Evolutionary conservation across 1,140 invertebrate genomes (phyloP), one percentile per base, ranked within the genome.

Genomic region (Drosophila rhopaloa): DNA sequence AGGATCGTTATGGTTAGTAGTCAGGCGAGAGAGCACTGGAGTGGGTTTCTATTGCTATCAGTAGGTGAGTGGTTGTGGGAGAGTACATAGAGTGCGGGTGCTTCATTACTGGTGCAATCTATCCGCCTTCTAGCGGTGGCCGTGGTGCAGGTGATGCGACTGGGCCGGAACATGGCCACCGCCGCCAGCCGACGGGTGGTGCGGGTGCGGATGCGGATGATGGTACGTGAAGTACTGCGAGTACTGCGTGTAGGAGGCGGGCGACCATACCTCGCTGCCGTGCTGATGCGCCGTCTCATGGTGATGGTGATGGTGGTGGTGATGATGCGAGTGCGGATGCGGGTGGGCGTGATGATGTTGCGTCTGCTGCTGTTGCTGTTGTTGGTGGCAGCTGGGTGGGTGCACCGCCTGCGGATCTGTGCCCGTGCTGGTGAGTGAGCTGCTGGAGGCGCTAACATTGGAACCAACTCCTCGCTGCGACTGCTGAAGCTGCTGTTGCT

Each of bases 191-290:
- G 81, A 37, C 57, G 62, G 41, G 61, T 90, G 86, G 57, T 84
- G 76, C 61, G 76, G 60, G 71, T 89, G 85, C 38, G 74, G 67
- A 63, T 81, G 86, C 61, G 79, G 71, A 66, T 91, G 88, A 83
- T 92, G 90, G 74, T 92, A 92, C 63, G 90, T 85, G 59, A 92
- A 92, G 83, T 92, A 92, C 76, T 92, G 91, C 84, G 90, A 91
- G 73, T 92, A 92, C 76, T 90, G 91, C 74, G 91, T 81, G 76
- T 93, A 93, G 63, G 91, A 85, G 74, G 93, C 92, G 38, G 93
- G 93, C 81, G 92, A 91, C 92, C 92, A 92, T 92, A 92, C 92
- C 92, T 92, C 92, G 82, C 84, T 91, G 79, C 89, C 70, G 29
- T 72, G 68, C 66, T 72, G 68, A 48, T 72, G 68, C 48, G 71